phyloP scores from a whole-genome alignment of 2,113 vertebrate species.

The Nothobranchius furzeri region DNA sequence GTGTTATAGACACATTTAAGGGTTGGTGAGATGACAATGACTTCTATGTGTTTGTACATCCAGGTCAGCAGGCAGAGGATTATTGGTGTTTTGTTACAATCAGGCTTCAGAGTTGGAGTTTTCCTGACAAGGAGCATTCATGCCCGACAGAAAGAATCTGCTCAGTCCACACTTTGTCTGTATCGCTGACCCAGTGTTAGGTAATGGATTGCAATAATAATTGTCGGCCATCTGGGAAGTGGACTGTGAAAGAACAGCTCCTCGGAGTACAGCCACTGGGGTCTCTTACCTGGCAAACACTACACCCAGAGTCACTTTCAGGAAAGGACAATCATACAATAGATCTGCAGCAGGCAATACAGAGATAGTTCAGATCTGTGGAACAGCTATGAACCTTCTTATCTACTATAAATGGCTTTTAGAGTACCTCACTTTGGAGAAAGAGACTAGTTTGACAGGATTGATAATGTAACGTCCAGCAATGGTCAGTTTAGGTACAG shows the following conservation, averaged over 20 bases:
- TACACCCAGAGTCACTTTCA: constrained; percentile 38
- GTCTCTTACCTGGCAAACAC: constrained; percentile 42
- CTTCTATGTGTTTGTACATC: constrained; percentile 48
- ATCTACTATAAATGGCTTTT: too few relatives aligned
- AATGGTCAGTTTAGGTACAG: too few relatives aligned
- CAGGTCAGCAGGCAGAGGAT: neutral
- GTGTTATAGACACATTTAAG: constrained; percentile 58
- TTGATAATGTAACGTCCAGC: too few relatives aligned
- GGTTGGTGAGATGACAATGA: constrained; percentile 23
- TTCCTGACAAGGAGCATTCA: constrained; percentile 28
- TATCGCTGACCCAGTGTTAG: constrained; percentile 48
- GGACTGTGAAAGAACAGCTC: constrained; percentile 70
- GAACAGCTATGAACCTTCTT: neutral
- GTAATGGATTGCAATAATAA: constrained; percentile 72
- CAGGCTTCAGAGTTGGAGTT: constrained; percentile 27
- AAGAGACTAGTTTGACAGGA: too few relatives aligned
- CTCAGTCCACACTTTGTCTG: constrained; percentile 41
- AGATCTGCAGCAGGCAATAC: neutral
- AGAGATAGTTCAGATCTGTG: constrained; percentile 26
- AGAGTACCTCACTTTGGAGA: too few relatives aligned
- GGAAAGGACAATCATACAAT: constrained; percentile 39
- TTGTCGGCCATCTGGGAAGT: constrained; percentile 68
- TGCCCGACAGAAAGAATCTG: constrained; percentile 40
- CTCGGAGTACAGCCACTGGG: constrained; percentile 61
- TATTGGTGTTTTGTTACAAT: constrained; percentile 20